These are phyloP conservation scores for Gallinago jamesoni DNA, from an alignment of 2,113 vertebrate species.

Conservation along the genomic window DNA sequence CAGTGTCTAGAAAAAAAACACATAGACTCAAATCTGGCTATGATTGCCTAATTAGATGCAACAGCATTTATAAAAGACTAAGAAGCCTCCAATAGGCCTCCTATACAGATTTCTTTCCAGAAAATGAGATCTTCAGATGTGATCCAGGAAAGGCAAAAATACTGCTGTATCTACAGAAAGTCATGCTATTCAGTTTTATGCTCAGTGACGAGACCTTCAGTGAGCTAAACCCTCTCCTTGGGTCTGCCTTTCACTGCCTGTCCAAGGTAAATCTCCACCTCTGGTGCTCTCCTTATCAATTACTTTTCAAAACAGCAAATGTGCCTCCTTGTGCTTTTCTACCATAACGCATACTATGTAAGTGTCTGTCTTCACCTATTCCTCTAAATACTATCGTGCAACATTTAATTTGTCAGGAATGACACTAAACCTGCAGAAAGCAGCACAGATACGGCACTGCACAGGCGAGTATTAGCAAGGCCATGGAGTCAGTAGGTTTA, in stretches of 20 bases:
- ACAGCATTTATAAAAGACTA: not conserved
- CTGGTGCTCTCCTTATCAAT: not conserved
- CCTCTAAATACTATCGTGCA: not conserved
- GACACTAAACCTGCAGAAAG: not conserved
- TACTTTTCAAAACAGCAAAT: not conserved
- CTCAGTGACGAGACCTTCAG: not conserved
- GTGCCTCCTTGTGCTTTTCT: not conserved
- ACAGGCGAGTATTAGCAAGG: not conserved
- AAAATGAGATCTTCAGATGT: not conserved
- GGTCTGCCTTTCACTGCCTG: not conserved
- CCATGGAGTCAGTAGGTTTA: not conserved
- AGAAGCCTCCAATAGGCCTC: not conserved
- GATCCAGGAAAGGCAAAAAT: not conserved
- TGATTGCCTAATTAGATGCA: not conserved
- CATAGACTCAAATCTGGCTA: not conserved
- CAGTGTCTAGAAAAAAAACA: not conserved
- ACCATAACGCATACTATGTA: fast-evolving
- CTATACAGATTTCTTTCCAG: not conserved
- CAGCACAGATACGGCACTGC: not conserved
- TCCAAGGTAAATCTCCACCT: fast-evolving
- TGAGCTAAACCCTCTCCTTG: not conserved
- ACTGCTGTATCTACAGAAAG: not conserved
- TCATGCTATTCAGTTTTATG: not conserved
- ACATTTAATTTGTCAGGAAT: not conserved
- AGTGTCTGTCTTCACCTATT: not conserved